phyloP scores from a whole-genome alignment of 2,113 vertebrate species.

The Crotalus horridus region DNA sequence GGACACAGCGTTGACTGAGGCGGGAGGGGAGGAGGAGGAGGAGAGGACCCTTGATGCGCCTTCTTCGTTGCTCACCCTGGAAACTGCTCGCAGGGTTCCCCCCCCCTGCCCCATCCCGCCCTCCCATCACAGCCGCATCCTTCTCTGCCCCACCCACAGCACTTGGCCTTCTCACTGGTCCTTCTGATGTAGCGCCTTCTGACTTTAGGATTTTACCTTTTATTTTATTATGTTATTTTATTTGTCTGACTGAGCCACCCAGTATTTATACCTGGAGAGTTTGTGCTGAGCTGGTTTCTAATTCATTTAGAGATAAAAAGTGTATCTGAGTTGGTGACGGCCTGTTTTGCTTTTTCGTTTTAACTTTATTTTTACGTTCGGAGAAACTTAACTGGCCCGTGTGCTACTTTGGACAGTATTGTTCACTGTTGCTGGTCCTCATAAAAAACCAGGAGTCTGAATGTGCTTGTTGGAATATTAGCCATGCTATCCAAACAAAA shows the following conservation, averaged over 20 bases:
- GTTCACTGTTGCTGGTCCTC: conserved; percentile 65
- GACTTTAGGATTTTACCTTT: conserved; percentile 58
- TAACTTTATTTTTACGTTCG: conserved; percentile 62
- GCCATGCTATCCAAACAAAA: conserved; percentile 68
- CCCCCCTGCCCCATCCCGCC: background rate
- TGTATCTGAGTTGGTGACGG: conserved; percentile 67
- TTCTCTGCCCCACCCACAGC: conserved; percentile 51
- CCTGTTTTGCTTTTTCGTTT: conserved; percentile 42
- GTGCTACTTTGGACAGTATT: conserved; percentile 56
- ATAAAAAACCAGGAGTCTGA: conserved; percentile 61
- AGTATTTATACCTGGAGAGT: conserved; percentile 73
- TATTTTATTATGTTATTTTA: conserved; percentile 56
- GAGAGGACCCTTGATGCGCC: conserved; percentile 21
- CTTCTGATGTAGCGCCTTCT: conserved; percentile 65
- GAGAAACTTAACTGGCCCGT: conserved; percentile 41
- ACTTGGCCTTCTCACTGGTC: conserved; percentile 63
- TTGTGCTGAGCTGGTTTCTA: conserved; percentile 78
- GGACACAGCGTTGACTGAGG: conserved; percentile 42
- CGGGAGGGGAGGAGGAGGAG: conserved; percentile 4
- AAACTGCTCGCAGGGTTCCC: conserved; percentile 40
- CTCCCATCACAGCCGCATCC: conserved; percentile 14
- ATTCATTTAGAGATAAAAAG: conserved; percentile 71
- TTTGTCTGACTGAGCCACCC: conserved; percentile 72
- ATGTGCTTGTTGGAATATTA: conserved; percentile 65
- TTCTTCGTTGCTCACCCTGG: conserved; percentile 45